A percentile compares a stretch with the other conserved stretches of the same genome.
phyloP scores from a whole-genome alignment of 37 sponge, comb jelly and placozoan genomes.

The Ephydatia muelleri region DNA sequence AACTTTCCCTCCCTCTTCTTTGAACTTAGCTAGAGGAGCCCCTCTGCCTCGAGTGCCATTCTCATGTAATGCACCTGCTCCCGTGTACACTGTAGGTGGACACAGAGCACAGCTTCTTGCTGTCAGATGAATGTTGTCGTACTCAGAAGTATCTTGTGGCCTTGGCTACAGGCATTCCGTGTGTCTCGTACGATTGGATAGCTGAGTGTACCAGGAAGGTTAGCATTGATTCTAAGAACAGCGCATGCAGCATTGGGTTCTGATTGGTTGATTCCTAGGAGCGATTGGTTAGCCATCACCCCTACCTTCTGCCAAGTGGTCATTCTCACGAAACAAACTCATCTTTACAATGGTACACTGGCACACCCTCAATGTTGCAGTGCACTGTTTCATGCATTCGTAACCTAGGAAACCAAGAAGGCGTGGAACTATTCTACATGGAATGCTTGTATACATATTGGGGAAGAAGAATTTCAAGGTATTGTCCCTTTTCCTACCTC shows the following conservation, averaged over 20 bases:
- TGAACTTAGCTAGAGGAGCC: too few relatives aligned
- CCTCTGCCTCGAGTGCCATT: too few relatives aligned
- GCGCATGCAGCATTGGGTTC: neutral
- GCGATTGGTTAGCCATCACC: neutral
- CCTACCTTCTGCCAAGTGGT: too few relatives aligned
- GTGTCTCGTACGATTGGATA: slow-evolving; percentile 57
- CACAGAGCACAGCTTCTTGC: slow-evolving; percentile 7
- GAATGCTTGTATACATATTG: neutral
- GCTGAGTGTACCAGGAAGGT: slow-evolving; percentile 55
- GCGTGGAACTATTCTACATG: slow-evolving; percentile 25
- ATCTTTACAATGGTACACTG: too few relatives aligned
- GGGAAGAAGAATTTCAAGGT: slow-evolving; percentile 24
- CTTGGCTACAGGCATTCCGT: slow-evolving; percentile 64
- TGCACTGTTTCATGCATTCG: too few relatives aligned
- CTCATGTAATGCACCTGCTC: neutral
- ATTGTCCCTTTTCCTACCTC: neutral
- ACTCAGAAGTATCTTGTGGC: slow-evolving; percentile 63
- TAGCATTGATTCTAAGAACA: neutral
- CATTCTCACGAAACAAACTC: too few relatives aligned
- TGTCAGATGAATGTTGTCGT: slow-evolving; percentile 53
- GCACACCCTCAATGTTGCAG: too few relatives aligned
- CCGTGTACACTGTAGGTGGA: slow-evolving; percentile 5
- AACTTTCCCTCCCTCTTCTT: too few relatives aligned
- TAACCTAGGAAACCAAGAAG: slow-evolving; percentile 3
- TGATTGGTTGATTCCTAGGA: neutral